Evolutionary conservation across 2,113 vertebrate species (phyloP), one percentile per base, ranked within the genome.

Genomic region (Toxotes chatareus): DNA sequence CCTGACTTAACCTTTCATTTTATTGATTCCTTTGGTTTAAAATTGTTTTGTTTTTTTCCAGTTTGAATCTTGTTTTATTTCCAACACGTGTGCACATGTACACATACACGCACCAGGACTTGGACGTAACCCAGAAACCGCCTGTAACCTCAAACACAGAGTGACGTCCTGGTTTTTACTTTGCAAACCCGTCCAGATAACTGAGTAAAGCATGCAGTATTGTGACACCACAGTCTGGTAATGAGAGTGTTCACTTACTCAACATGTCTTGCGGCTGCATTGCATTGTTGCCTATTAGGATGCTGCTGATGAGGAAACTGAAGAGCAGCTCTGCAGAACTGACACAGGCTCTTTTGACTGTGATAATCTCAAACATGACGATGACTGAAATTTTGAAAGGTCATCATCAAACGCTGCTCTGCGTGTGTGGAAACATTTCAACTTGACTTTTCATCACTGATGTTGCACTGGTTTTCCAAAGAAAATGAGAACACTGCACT

Each of bases 161-260:
- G 2, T 12, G 42, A 71, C 17, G 21, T 16, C 36, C 16, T 19
- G 62, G 27, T 13, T n/a, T 80, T 42, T 38, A 16, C 69, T 73
- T 55, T 8, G 17, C 38, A 79, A 70, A 73, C 17, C 8, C 31
- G 19, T 46, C 21, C 60, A 38, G 42, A 65, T 38, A 66, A 53
- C 23, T n/a, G 42, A 38, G 27, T 76, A 31, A 61, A 47, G 1
- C 38, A 9, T 38, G 4, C n/a, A 23, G 34, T 8, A 14, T 51
- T 73, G 75, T 63, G 82, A 73, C 65, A 90, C 57, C 21, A 40
- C 31, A 44, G 65, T 71, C 67, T 70, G 68, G 23, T 53, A 12
- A 72, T 16, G 32, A 83, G 10, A 71, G 66, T 17, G 23, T 73
- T 16, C 14, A 63, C 38, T 91, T 92, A 63, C 91, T 44, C 82